Evolutionary conservation across 2,888 invertebrate species (phyloP).

Genomic region (Amiota mariae): DNA sequence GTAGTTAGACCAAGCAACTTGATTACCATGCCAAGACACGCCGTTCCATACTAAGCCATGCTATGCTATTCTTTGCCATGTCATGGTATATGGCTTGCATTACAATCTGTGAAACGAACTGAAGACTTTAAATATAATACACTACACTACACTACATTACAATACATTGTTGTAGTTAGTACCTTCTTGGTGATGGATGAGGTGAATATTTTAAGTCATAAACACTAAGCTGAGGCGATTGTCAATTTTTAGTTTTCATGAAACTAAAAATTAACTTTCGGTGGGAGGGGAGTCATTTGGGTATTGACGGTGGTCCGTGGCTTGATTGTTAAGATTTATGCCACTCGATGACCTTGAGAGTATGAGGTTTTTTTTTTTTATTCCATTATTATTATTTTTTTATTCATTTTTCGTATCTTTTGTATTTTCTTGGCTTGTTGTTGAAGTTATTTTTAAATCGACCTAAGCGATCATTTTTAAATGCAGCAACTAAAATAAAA

Average conservation of each 20-base stretch:
- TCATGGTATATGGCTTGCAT: not conserved
- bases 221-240: not conserved
- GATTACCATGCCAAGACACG: not conserved
- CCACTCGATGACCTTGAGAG: conserved; percentile 55
- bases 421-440: conserved; percentile 41
- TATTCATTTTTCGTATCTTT: conserved; percentile 32
- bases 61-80: not conserved
- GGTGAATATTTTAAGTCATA: not conserved
- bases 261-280: too few relatives aligned
- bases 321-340: conserved; percentile 48
- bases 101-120: not conserved
- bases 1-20: conserved; percentile 6
- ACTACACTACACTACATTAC: not conserved
- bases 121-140: not conserved
- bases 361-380: conserved; percentile 43
- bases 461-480: not conserved
- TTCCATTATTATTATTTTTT: conserved; percentile 9
- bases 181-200: not conserved
- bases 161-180: not conserved
- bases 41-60: not conserved
- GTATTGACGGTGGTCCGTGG: too few relatives aligned
- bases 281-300: too few relatives aligned
- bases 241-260: too few relatives aligned
- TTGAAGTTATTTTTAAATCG: conserved; percentile 45
- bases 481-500: conserved; percentile 16